phyloP scores from a whole-genome alignment of 1,140 invertebrate species.

The Zaprionus tsacasi region DNA sequence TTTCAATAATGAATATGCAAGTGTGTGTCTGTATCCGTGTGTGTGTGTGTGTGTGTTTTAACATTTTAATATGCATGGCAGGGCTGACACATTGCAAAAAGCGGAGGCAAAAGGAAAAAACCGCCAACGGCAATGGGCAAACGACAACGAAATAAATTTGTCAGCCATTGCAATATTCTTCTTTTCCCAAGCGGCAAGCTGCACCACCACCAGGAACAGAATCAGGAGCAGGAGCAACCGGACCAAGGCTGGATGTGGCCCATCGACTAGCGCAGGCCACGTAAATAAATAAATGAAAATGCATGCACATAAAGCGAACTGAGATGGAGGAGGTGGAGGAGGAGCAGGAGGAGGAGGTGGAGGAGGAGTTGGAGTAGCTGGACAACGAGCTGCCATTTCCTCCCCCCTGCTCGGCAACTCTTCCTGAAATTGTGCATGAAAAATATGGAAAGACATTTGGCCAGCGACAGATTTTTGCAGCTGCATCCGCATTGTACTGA shows the following conservation, averaged over 20 bases:
- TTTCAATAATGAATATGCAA: conserved; percentile 76
- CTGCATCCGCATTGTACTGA: conserved; percentile 30
- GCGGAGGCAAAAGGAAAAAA: conserved; percentile 53
- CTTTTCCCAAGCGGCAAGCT: conserved; percentile 53
- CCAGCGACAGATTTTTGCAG: conserved; percentile 36
- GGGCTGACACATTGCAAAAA: conserved; percentile 60
- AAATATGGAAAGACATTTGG: conserved; percentile 77
- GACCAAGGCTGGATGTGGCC: conserved; percentile 27
- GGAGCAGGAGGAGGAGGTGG: conserved; percentile 15
- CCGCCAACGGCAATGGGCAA: conserved; percentile 54
- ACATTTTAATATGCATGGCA: conserved; percentile 81
- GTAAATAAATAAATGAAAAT: conserved; percentile 74
- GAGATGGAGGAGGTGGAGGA: conserved; percentile 9
- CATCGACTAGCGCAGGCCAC: conserved; percentile 48
- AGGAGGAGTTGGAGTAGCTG: conserved; percentile 3
- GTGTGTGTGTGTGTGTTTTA: conserved; percentile 43
- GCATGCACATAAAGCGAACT: conserved; percentile 33
- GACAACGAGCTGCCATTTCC: conserved; percentile 32
- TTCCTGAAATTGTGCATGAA: conserved; percentile 72
- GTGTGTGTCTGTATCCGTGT: conserved; percentile 45
- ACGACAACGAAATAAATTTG: conserved; percentile 75
- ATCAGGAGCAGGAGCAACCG: conserved; percentile 8
- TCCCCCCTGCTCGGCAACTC: background rate
- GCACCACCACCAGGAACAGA: conserved; percentile 18
- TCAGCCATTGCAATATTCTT: conserved; percentile 81